Evolutionary conservation across 2,888 invertebrate genomes (phyloP), one percentile per base, ranked within the genome.

Genomic region (Platypus cylindrus): DNA sequence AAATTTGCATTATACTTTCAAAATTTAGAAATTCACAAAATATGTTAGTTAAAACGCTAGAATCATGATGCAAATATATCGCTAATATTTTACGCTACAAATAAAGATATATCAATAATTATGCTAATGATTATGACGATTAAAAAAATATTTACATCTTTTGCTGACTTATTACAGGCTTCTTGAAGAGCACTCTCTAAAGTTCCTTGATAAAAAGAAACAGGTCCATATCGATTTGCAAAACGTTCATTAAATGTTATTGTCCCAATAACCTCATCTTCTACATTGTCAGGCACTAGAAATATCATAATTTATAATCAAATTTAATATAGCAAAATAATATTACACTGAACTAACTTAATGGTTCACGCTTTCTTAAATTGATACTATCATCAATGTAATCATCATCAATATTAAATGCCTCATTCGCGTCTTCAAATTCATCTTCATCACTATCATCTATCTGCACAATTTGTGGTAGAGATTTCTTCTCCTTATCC

Each of bases 11-110:
- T 32, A 95, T 83, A 12, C 85, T 82, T 55, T 93, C 91, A 52
- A 82, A 83, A 59, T 93, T 91, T 46, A 97, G 68, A 40, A 93
- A 70, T 60, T 91, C 89, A 65, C 95, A 94, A 71, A 97, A 98
- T 45, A 97, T 94, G 64, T 98, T 94, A 22, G 91, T 80, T 48
- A 93, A 68, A 37, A 97, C 90, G 49, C 94, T 93, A 45, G 77
- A 78, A 62, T 97, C 97, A 62, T 97, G 91, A 62, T 98, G 97
- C 17, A 98, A 71, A 66, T 98, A 98, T 40, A 98, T 74, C 13
- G 90, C 94, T 47, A 98, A 67, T 38, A 94, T 72, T 65, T 89
- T 89, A 46, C 94, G 76, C 87, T 95, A 68, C 5, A 65, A 62
- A 50, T 53, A 32, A 41, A 48, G 46, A 52, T 23, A 2, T 11